These are phyloP conservation scores for Spea hammondii DNA, from an alignment of 2,797 vertebrate genomes.

Conservation along the genomic window DNA sequence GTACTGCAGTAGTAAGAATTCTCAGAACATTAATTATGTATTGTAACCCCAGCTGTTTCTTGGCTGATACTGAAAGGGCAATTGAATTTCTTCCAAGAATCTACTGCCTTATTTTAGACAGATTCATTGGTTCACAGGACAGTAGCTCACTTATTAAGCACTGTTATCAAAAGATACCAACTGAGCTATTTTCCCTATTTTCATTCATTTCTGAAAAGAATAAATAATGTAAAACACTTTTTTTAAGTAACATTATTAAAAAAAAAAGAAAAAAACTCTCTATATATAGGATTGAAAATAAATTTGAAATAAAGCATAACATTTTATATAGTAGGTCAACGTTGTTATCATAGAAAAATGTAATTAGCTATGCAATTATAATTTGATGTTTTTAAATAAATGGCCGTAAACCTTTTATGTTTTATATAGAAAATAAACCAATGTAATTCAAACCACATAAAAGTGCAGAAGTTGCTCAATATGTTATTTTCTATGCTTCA, in stretches of 20 bases:
- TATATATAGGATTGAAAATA: not conserved
- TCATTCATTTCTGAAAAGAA: slow-evolving; percentile 12
- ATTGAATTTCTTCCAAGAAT: slow-evolving; percentile 26
- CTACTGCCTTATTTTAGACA: slow-evolving; percentile 26
- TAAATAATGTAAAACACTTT: slow-evolving; percentile 22
- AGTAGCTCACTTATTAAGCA: slow-evolving; percentile 28
- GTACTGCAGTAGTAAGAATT: slow-evolving; percentile 20
- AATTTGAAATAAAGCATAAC: not conserved
- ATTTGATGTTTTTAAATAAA: too few relatives aligned
- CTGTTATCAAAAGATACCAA: slow-evolving; percentile 15
- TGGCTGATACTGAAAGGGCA: slow-evolving; percentile 28
- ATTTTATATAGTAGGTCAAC: not conserved
- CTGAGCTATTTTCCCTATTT: slow-evolving; percentile 6
- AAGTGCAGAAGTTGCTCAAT: not conserved
- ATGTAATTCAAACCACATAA: not conserved
- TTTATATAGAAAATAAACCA: too few relatives aligned
- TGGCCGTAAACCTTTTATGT: too few relatives aligned
- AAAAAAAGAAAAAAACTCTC: not conserved
- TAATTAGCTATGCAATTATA: too few relatives aligned
- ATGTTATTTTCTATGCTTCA: not conserved
- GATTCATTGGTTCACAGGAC: slow-evolving; percentile 7
- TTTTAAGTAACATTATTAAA: not conserved
- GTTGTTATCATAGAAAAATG: too few relatives aligned
- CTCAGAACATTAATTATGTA: slow-evolving; percentile 33
- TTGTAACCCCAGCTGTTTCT: slow-evolving; percentile 31